phyloP scores from a whole-genome alignment of 1,140 invertebrate species.

The Xylocopa sonorina region DNA sequence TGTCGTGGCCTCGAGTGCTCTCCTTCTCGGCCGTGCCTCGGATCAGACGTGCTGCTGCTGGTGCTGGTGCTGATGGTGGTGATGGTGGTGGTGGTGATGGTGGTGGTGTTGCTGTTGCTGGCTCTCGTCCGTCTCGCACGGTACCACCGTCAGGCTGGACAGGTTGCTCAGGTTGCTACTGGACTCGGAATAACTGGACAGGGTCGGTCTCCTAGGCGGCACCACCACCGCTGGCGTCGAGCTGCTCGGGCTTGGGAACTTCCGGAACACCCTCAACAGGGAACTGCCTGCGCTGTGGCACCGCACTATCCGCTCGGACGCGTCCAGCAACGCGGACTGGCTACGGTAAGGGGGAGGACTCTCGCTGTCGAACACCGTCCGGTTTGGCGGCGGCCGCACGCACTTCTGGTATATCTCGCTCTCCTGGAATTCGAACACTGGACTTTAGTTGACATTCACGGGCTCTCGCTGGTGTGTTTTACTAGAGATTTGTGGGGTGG shows the following conservation, averaged over 20 bases:
- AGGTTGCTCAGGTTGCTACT: slow-evolving; percentile 77
- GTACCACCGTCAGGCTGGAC: slow-evolving; percentile 78
- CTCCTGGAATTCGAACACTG: slow-evolving; percentile 80
- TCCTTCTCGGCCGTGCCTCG: slow-evolving; percentile 54
- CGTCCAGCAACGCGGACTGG: slow-evolving; percentile 80
- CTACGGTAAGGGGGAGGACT: slow-evolving; percentile 86
- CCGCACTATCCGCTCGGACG: slow-evolving; percentile 75
- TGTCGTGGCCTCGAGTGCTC: slow-evolving; percentile 39
- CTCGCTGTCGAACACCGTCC: slow-evolving; percentile 87
- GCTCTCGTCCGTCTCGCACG: slow-evolving; percentile 78
- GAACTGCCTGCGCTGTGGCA: slow-evolving; percentile 78
- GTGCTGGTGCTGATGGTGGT: slow-evolving; percentile 58
- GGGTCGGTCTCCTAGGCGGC: slow-evolving; percentile 67
- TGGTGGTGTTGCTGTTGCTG: slow-evolving; percentile 72
- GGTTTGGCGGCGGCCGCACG: slow-evolving; percentile 87
- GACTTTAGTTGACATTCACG: background rate
- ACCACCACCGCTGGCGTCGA: slow-evolving; percentile 63
- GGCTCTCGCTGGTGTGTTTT: background rate
- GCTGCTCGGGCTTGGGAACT: slow-evolving; percentile 65
- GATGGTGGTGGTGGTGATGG: slow-evolving; percentile 54
- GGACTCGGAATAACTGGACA: slow-evolving; percentile 79
- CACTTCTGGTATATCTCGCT: slow-evolving; percentile 87
- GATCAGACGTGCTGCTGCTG: slow-evolving; percentile 76
- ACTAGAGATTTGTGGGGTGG: too few species aligned
- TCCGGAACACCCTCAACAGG: slow-evolving; percentile 71